These are phyloP conservation scores for Eptatretus atami DNA, from an alignment of 2,797 vertebrate species.

Conservation along the genomic window DNA sequence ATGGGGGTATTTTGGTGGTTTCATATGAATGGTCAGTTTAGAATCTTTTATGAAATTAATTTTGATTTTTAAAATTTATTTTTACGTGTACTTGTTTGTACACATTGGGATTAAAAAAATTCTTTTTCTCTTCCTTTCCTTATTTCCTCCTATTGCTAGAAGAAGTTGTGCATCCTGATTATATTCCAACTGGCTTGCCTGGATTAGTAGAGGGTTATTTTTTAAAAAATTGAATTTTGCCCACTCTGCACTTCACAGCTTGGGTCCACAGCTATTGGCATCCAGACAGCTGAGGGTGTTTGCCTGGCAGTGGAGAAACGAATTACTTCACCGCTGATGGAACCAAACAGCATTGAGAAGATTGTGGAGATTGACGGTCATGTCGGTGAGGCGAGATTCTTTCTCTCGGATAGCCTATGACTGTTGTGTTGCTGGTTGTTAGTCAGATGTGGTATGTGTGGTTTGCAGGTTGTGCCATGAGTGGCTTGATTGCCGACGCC, in stretches of 20 bases:
- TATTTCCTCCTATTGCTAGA: neutral
- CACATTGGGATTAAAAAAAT: too few relatives aligned
- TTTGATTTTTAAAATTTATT: too few relatives aligned
- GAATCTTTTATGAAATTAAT: too few relatives aligned
- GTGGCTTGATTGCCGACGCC: slow-evolving; percentile 87
- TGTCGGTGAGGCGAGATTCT: slow-evolving; percentile 28
- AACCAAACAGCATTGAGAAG: slow-evolving; percentile 95
- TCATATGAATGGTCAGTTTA: too few relatives aligned
- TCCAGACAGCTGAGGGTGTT: slow-evolving; percentile 77
- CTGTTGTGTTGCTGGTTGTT: neutral
- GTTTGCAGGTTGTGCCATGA: slow-evolving; percentile 70
- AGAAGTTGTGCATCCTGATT: neutral
- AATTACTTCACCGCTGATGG: slow-evolving; percentile 91
- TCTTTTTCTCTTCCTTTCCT: too few relatives aligned
- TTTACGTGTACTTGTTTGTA: too few relatives aligned
- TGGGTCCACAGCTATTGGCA: slow-evolving; percentile 88
- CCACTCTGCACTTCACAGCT: slow-evolving; percentile 18
- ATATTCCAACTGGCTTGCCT: neutral
- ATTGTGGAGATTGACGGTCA: slow-evolving; percentile 90
- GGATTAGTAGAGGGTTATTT: too few relatives aligned
- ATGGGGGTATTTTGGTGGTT: too few relatives aligned
- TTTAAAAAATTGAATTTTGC: neutral
- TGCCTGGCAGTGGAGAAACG: slow-evolving; percentile 93
- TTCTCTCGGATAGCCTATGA: neutral
- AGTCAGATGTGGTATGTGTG: slow-evolving; percentile 9